Base-by-base conservation (phyloP, 2,113 vertebrate genomes). In the Brachypteracias leptosomus region DNA sequence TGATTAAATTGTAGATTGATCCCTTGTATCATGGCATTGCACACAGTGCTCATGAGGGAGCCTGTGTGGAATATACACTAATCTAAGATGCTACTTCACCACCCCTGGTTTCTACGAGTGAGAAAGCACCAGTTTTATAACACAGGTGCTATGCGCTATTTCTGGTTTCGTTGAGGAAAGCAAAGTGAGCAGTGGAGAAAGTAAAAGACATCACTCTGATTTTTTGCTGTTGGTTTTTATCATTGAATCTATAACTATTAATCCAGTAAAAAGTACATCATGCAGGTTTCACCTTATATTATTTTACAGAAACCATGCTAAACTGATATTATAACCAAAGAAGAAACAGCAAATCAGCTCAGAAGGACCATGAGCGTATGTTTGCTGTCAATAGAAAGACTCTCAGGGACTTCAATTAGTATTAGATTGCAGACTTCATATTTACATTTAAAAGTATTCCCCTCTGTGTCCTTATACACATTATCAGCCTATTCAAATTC, bases 401-500 rank as follows among this genome's bases (percentile, higher is more conserved):
- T 86, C 83, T 68, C 28, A 15, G 68, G 44, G 68, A 85, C 66
- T 95, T 81, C 57, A 90, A 21, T 68, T 81, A 87, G 25, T 65
- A 68, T 35, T 85, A 65, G 40, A 87, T 55, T 82, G 46, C 42
- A 81, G 58, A 78, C 58, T 85, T 89, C 75, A 66, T 85, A 78
- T 95, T 96, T 93, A 86, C 93, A 91, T 89, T 92, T 91, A 70
- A 76, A 85, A 73, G 73, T 85, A 86, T 76, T 85, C 47, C 54
- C 46, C 11, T 79, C 42, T 72, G 91, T 95, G 82, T 73, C 71
- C 77, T 92, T 93, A 75, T 31, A 52, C 77, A 96, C 88, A 59
- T 91, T 73, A 92, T 90, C 96, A 94, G 89, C 36, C 73, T 55
- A 55, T 82, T 80, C 62, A 70, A 20, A 88, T 71, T 65, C 81